A percentile compares a stretch with the other conserved stretches of the same genome.
Conservation (phyloP, 1,140 invertebrate genomes). For the Listronotus bonariensis region DNA sequence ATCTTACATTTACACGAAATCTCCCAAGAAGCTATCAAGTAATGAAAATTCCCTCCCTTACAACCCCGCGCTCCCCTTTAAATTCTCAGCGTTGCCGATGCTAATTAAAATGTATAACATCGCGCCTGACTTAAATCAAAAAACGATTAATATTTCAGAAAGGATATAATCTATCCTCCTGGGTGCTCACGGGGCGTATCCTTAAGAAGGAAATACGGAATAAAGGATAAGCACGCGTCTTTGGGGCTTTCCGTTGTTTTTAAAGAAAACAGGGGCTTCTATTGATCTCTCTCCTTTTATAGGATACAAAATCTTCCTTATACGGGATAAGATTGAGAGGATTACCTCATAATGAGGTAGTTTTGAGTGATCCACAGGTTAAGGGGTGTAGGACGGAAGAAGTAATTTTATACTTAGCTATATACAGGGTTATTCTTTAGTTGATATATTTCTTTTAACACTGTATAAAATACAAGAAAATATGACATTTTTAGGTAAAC, state of each 20-base stretch:
- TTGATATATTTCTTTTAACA: too few relatives aligned
- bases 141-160: conserved; percentile 51
- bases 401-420: too few relatives aligned
- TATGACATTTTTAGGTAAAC: too few relatives aligned
- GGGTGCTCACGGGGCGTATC: conserved; percentile 22
- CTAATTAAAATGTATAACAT: conserved; percentile 50
- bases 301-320: too few relatives aligned
- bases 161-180: conserved; percentile 47
- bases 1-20: conserved; percentile 5
- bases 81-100: conserved; percentile 20
- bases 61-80: background rate
- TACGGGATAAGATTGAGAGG: too few relatives aligned
- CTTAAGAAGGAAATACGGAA: conserved; percentile 10
- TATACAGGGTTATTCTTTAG: too few relatives aligned
- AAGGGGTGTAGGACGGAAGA: too few relatives aligned
- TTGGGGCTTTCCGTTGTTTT: conserved; percentile 29
- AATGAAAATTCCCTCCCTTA: conserved; percentile 17
- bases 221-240: conserved; percentile 22
- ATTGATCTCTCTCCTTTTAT: conserved; percentile 21
- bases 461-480: too few relatives aligned
- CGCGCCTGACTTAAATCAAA: conserved; percentile 47
- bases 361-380: too few relatives aligned
- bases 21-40: conserved; percentile 20
- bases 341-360: too few relatives aligned
- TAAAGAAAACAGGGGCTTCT: conserved; percentile 21